These are phyloP conservation scores for Caenorhabditis wallacei DNA, from an alignment of 2,888 invertebrate species.

Conservation along the genomic window DNA sequence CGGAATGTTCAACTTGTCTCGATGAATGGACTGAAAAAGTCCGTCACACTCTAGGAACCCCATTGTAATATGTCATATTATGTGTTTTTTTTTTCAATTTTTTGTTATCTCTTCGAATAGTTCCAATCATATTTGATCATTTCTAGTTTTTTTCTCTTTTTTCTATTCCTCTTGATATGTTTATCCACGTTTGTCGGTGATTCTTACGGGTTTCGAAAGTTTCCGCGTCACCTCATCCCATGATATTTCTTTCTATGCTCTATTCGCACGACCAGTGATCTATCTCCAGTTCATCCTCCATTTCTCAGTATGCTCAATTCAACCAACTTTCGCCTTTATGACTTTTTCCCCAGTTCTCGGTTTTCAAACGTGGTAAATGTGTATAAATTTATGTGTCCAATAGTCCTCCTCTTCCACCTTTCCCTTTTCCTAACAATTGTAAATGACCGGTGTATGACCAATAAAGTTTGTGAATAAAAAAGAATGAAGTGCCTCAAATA, in stretches of 20 bases:
- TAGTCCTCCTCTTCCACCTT: neutral
- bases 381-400: slow-evolving; percentile 17
- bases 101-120: slow-evolving; percentile 9
- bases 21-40: slow-evolving; percentile 73
- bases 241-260: slow-evolving; percentile 25
- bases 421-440: slow-evolving; percentile 10
- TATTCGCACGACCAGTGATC: slow-evolving; percentile 32
- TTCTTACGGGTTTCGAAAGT: slow-evolving; percentile 36
- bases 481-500: neutral
- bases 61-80: slow-evolving; percentile 3
- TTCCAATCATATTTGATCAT: slow-evolving; percentile 31
- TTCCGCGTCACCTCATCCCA: slow-evolving; percentile 10
- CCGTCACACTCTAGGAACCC: slow-evolving; percentile 62
- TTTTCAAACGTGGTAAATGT: slow-evolving; percentile 44
- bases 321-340: slow-evolving; percentile 15
- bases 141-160: slow-evolving; percentile 19
- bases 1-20: slow-evolving; percentile 67
- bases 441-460: slow-evolving; percentile 48
- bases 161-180: neutral
- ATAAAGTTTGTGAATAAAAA: slow-evolving; percentile 18
- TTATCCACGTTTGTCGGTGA: slow-evolving; percentile 8
- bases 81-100: slow-evolving; percentile 1
- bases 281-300: neutral
- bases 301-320: slow-evolving; percentile 36
- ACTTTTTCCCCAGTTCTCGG: slow-evolving; percentile 37